Evolutionary conservation across 2,888 invertebrate genomes (phyloP).

Genomic region (Chrysopilus asiliformis): DNA sequence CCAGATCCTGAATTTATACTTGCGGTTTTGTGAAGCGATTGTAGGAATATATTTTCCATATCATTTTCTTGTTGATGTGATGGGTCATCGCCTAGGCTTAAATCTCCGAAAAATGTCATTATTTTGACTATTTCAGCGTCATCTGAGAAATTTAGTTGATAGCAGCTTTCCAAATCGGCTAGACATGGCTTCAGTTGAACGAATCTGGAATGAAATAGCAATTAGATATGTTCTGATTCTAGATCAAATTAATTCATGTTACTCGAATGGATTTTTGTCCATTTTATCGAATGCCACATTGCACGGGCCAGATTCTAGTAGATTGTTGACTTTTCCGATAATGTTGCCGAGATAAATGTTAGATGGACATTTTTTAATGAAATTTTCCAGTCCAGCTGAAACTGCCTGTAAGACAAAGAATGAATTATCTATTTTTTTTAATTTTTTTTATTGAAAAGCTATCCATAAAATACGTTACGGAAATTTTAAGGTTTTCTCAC

Average conservation of each 20-base stretch:
- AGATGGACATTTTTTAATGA: not conserved
- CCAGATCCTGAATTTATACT: no score
- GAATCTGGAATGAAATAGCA: constrained; percentile 20
- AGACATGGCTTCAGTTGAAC: constrained; percentile 14
- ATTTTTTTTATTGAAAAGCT: no score
- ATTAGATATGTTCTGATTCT: no score
- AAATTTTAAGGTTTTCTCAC: no score
- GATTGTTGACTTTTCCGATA: constrained; percentile 8
- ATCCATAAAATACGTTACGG: no score
- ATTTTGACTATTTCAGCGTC: constrained; percentile 2
- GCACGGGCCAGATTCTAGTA: constrained; percentile 8
- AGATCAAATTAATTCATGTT: no score
- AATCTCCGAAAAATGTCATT: constrained; percentile 8
- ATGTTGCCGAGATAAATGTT: constrained; percentile 2
- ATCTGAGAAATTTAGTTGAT: constrained; percentile 3
- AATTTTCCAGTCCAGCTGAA: not conserved
- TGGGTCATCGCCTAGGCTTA: no score
- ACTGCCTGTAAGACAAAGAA: constrained; percentile 1
- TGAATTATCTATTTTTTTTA: no score
- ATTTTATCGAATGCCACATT: constrained; percentile 6
- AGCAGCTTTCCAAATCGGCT: constrained; percentile 15
- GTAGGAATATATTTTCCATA: no score
- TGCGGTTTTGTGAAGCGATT: no score
- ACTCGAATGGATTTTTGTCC: constrained; percentile 11
- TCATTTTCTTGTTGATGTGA: no score